Evolutionary conservation across 1,140 invertebrate genomes (phyloP).

Genomic region (Panagrolaimus sp.): DNA sequence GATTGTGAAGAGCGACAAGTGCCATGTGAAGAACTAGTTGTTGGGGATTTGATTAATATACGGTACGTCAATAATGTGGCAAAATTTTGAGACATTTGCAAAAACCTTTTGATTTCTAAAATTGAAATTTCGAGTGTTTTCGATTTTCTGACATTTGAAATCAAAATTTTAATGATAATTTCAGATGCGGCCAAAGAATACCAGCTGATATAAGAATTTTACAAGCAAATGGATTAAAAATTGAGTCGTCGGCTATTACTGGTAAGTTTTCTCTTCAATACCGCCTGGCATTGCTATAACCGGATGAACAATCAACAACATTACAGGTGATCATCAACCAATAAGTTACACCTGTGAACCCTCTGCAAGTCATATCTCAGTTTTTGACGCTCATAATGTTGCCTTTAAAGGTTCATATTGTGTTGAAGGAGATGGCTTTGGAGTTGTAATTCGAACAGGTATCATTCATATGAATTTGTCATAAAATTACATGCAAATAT

Average conservation of each 20-base stretch:
- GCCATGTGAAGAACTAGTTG: constrained; percentile 46
- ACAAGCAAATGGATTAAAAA: constrained; percentile 60
- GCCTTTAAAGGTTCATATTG: constrained; percentile 56
- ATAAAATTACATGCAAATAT: too few relatives aligned
- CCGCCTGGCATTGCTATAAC: too few relatives aligned
- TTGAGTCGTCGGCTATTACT: constrained; percentile 70
- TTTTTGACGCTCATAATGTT: constrained; percentile 54
- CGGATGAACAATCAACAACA: too few relatives aligned
- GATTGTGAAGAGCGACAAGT: constrained; percentile 52
- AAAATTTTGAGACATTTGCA: background rate
- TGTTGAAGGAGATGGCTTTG: constrained; percentile 55
- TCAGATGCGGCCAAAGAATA: constrained; percentile 41
- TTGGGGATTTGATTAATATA: constrained; percentile 50
- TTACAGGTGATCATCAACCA: constrained; percentile 22
- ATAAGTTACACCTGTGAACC: constrained; percentile 46
- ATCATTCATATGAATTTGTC: too few relatives aligned
- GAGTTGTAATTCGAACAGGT: constrained; percentile 53
- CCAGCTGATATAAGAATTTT: constrained; percentile 54
- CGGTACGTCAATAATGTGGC: too few relatives aligned
- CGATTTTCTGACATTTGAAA: background rate
- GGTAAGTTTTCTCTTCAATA: too few relatives aligned
- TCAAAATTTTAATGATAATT: background rate
- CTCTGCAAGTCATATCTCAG: constrained; percentile 35
- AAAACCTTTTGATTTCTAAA: background rate
- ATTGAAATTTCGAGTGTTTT: too few relatives aligned